These are phyloP conservation scores for Indri indri DNA, from an alignment of 2,113 vertebrate species.

Conservation along the genomic window DNA sequence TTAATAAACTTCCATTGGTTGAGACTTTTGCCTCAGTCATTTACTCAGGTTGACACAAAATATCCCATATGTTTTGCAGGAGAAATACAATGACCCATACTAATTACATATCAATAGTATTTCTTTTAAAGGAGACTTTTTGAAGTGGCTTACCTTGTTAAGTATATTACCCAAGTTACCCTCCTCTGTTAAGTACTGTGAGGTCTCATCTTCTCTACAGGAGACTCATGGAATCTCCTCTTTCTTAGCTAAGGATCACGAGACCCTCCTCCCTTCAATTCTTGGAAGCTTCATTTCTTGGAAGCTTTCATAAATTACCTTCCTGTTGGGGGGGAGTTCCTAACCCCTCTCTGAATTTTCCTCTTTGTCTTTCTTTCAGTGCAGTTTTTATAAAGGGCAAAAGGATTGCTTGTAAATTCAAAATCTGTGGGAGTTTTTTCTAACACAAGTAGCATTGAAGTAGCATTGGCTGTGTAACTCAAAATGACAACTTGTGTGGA, in stretches of 20 bases:
- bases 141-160: background rate
- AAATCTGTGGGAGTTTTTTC: background rate
- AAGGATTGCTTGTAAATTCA: background rate
- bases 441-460: background rate
- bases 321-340: background rate
- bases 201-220: background rate
- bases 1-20: too few species aligned
- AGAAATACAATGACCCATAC: background rate
- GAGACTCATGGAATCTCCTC: background rate
- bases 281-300: background rate
- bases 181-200: background rate
- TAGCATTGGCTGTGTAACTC: background rate
- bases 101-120: background rate
- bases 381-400: background rate
- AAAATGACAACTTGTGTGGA: background rate
- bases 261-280: background rate
- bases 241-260: background rate
- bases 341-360: background rate
- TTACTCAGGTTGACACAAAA: background rate
- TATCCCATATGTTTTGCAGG: background rate
- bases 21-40: too few species aligned
- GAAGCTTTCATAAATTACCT: background rate
- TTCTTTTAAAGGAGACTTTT: background rate
- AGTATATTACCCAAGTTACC: background rate
- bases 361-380: background rate